A percentile compares a stretch with the other conserved stretches of the same genome.
phyloP scores from a whole-genome alignment of 1,140 invertebrate species.

The Mizuhopecten yessoensis region DNA sequence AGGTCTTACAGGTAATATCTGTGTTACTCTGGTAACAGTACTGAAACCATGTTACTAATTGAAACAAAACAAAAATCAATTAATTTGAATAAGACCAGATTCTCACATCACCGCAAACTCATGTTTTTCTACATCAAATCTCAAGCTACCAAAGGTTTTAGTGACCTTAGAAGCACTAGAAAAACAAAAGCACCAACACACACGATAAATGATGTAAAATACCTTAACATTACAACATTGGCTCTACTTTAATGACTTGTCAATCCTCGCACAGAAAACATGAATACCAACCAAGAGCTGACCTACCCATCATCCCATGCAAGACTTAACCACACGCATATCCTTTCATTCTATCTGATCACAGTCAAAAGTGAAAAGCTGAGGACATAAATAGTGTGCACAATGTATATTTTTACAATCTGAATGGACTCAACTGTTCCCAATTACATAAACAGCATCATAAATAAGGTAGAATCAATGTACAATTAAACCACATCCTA shows the following conservation, averaged over 20 bases:
- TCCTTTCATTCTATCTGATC: neutral
- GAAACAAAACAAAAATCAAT: too few species aligned
- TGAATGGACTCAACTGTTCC: too few species aligned
- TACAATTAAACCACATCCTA: too few species aligned
- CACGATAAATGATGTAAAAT: neutral
- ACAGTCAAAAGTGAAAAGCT: too few species aligned
- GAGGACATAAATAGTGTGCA: too few species aligned
- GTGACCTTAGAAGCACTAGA: neutral
- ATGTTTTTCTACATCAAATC: neutral
- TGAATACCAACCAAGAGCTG: neutral
- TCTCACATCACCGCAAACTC: neutral
- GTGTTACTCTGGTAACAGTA: neutral
- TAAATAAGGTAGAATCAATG: too few species aligned
- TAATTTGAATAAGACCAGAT: too few species aligned
- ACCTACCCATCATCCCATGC: neutral
- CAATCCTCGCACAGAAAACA: neutral
- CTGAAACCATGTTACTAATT: too few species aligned
- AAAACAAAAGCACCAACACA: constrained; percentile 5
- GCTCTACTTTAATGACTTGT: neutral
- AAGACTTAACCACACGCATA: neutral
- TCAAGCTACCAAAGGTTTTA: neutral
- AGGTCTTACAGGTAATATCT: too few species aligned
- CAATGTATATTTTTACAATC: too few species aligned
- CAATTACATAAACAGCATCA: too few species aligned
- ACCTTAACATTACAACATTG: neutral